Evolutionary conservation across 2,888 invertebrate species (phyloP).

Genomic region (Sarcophaga rosellei): DNA sequence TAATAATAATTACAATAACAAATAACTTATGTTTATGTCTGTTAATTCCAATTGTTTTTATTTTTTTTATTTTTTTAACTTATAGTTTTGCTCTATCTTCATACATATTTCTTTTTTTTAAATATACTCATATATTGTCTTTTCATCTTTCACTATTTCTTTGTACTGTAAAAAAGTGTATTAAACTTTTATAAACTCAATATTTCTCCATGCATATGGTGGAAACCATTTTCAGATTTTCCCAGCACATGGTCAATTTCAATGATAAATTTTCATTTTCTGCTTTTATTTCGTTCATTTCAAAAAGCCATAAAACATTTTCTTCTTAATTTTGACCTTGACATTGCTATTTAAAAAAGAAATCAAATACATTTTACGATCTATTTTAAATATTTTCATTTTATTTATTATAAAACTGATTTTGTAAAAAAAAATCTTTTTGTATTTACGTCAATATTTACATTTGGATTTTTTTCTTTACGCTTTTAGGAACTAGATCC

Average conservation of each 20-base stretch:
- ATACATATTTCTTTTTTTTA: too few species aligned
- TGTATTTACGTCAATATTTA: conserved; percentile 34
- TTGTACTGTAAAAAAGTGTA: too few species aligned
- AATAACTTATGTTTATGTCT: too few species aligned
- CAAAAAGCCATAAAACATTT: neutral
- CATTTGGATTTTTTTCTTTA: conserved; percentile 73
- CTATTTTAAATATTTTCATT: neutral
- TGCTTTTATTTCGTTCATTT: neutral
- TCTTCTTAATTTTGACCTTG: conserved; percentile 39
- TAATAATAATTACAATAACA: too few species aligned
- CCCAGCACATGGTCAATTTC: neutral
- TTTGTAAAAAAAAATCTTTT: conserved; percentile 19
- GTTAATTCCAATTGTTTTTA: too few species aligned
- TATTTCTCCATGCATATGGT: neutral
- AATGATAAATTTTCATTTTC: neutral
- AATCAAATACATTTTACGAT: conserved; percentile 21
- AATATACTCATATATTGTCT: too few species aligned
- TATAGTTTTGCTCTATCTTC: too few species aligned
- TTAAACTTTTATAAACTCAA: too few species aligned
- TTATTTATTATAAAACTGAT: conserved; percentile 1
- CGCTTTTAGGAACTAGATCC: conserved; percentile 86
- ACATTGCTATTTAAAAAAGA: conserved; percentile 39
- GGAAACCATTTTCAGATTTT: neutral
- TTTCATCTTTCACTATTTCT: too few species aligned
- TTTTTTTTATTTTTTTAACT: too few species aligned